Conservation (phyloP, 2,888 invertebrate genomes). For the Phengaris arion region DNA sequence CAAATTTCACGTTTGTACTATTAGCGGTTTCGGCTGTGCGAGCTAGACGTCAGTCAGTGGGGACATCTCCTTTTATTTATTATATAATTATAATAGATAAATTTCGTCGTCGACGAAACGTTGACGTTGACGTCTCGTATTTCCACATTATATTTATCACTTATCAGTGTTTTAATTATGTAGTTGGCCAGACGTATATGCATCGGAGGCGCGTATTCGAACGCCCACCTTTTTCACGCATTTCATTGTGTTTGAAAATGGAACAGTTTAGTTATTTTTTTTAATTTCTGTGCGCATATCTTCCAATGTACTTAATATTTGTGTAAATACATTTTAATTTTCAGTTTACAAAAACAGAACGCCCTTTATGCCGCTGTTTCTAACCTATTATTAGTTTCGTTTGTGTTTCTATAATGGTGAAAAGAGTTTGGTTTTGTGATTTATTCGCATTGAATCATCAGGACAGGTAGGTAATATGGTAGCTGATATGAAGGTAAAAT, state of each 20-base stretch:
- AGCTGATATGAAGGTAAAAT: neutral
- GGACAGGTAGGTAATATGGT: slow-evolving; percentile 45
- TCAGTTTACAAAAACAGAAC: neutral
- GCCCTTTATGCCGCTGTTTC: neutral
- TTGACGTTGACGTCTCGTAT: neutral
- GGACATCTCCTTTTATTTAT: too few species aligned
- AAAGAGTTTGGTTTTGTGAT: slow-evolving; percentile 56
- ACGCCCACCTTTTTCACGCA: slow-evolving; percentile 20
- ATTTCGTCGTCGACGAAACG: too few species aligned
- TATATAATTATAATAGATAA: too few species aligned
- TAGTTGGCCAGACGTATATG: slow-evolving; percentile 56
- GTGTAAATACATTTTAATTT: neutral
- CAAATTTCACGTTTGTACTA: too few species aligned
- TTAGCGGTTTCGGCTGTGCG: too few species aligned
- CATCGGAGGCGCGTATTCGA: slow-evolving; percentile 43
- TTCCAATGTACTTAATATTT: neutral
- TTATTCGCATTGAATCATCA: slow-evolving; percentile 47
- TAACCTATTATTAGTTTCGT: neutral
- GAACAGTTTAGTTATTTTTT: too few species aligned
- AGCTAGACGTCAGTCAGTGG: too few species aligned
- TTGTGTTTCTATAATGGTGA: slow-evolving; percentile 43
- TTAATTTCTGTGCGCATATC: neutral
- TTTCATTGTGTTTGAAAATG: neutral
- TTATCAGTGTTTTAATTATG: slow-evolving; percentile 60
- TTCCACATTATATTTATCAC: slow-evolving; percentile 52